These are phyloP conservation scores for Cephus nigrinus DNA, from an alignment of 2,888 invertebrate species.

Conservation along the genomic window DNA sequence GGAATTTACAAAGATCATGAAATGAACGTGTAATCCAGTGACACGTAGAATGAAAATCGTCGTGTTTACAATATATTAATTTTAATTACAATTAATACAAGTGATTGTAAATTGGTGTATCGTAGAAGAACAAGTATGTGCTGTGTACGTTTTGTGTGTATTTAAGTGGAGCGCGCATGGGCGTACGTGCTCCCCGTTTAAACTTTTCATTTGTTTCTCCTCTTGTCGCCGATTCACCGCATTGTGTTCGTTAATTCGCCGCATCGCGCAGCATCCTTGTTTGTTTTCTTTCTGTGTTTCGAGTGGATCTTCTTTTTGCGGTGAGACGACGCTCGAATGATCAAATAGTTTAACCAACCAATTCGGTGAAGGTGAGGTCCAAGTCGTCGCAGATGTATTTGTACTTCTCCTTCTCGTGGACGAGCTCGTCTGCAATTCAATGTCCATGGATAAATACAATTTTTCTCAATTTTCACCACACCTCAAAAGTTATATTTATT, in stretches of 20 bases:
- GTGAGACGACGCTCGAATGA: conserved; percentile 68
- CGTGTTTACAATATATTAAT: conserved; percentile 53
- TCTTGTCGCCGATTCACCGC: background rate
- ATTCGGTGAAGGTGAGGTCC: conserved; percentile 98
- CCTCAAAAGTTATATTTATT: background rate
- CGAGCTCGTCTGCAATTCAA: conserved; percentile 85
- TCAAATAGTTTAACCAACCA: conserved; percentile 67
- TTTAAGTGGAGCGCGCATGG: background rate
- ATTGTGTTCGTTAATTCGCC: background rate
- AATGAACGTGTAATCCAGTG: background rate
- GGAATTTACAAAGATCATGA: conserved; percentile 4
- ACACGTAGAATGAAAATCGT: background rate
- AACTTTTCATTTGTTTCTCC: conserved; percentile 3
- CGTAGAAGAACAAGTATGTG: conserved; percentile 22
- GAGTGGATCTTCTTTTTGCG: conserved; percentile 19
- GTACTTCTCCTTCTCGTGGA: conserved; percentile 99
- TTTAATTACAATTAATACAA: conserved; percentile 62
- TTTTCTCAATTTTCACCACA: conserved; percentile 5
- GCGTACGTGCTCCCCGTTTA: conserved; percentile 10
- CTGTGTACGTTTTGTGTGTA: conserved; percentile 19
- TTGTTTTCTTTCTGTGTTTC: background rate
- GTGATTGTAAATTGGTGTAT: conserved; percentile 41
- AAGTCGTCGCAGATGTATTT: conserved; percentile 99
- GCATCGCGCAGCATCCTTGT: background rate
- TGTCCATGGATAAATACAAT: conserved; percentile 9